phyloP scores from a whole-genome alignment of 2,113 vertebrate species.

The Varanus salvator region DNA sequence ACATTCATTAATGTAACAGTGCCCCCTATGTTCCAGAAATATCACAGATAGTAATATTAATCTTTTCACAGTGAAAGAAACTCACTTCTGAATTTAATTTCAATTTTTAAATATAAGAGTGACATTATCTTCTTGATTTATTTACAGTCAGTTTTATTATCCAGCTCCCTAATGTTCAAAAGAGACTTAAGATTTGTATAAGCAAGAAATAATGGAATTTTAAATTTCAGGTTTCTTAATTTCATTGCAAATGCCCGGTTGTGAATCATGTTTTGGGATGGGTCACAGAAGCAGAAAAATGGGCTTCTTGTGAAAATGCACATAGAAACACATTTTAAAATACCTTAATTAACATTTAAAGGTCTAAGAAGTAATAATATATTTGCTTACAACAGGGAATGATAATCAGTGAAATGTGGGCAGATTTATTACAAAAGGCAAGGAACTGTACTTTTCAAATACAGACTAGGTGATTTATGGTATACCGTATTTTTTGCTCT shows the following conservation, averaged over 20 bases:
- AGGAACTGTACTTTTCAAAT: background rate
- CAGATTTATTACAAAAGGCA: conserved; percentile 5
- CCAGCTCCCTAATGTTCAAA: background rate
- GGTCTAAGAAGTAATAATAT: conserved; percentile 5
- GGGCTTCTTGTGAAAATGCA: conserved; percentile 1
- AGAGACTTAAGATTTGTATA: background rate
- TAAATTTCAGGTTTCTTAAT: conserved; percentile 32
- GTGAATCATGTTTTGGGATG: background rate
- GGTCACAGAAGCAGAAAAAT: conserved; percentile 28
- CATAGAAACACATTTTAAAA: conserved; percentile 39
- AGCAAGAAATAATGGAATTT: conserved; percentile 7
- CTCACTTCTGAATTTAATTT: background rate
- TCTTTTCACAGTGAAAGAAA: conserved; percentile 32
- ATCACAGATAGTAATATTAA: conserved; percentile 38
- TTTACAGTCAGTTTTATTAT: conserved; percentile 33
- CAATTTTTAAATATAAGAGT: background rate
- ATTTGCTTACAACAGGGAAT: conserved; percentile 39
- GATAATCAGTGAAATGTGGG: conserved; percentile 23
- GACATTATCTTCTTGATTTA: conserved; percentile 1
- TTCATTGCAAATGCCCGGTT: conserved; percentile 17
- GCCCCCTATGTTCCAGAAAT: conserved; percentile 70
- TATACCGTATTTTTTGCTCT: too few species aligned
- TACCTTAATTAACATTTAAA: conserved; percentile 20
- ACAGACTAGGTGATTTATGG: conserved; percentile 5
- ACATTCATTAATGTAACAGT: conserved; percentile 72